Evolutionary conservation across 2,888 invertebrate genomes (phyloP).

Genomic region (Heliconius cydno): DNA sequence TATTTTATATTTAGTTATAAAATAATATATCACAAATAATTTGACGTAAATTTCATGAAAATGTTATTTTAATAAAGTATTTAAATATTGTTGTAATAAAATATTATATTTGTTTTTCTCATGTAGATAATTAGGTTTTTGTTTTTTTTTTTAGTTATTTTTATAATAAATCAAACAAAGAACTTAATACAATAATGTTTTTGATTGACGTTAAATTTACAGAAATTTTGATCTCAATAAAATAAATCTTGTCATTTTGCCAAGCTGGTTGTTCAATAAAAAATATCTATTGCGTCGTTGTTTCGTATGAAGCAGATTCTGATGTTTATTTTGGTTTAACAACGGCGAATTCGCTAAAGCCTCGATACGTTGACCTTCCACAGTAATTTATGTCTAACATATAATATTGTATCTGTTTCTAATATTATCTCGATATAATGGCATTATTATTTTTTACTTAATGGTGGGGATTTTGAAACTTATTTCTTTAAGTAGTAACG

Average conservation of each 20-base stretch:
- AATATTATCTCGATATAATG: not conserved
- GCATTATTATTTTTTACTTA: not conserved
- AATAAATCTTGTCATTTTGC: conserved; percentile 74
- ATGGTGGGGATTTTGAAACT: not conserved
- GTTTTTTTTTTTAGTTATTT: not conserved
- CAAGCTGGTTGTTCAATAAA: conserved; percentile 70
- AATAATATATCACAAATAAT: not conserved
- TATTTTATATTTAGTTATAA: not conserved
- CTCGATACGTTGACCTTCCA: conserved; percentile 31
- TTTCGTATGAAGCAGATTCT: conserved; percentile 58
- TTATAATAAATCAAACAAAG: not conserved
- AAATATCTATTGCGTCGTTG: conserved; percentile 70
- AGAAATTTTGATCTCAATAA: conserved; percentile 55
- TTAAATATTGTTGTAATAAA: too few species aligned
- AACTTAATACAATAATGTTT: not conserved
- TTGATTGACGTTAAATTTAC: conserved; percentile 34
- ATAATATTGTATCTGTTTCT: not conserved
- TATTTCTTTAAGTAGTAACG: not conserved
- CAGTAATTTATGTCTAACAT: conserved; percentile 9
- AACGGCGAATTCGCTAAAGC: conserved; percentile 40
- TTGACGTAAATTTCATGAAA: not conserved
- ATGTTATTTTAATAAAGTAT: not conserved
- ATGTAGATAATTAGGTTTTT: too few species aligned
- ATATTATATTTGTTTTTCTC: too few species aligned
- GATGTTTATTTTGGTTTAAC: conserved; percentile 60